These are phyloP conservation scores for Campoplex nolae DNA, from an alignment of 2,888 invertebrate genomes.

Conservation along the genomic window DNA sequence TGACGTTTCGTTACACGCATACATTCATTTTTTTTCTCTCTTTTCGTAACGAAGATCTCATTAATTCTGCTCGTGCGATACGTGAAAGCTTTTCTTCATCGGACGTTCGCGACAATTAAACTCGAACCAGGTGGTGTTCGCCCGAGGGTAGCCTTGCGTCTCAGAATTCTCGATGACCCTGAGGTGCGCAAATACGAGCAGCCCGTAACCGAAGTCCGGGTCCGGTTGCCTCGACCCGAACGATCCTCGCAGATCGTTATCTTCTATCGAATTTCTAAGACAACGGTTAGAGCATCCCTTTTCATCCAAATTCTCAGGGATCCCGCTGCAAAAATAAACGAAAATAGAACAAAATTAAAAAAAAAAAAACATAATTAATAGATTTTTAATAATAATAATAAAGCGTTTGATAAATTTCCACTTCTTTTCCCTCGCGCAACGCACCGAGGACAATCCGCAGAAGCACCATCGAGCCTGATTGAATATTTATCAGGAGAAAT, in stretches of 20 bases:
- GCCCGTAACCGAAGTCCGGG: slow-evolving; percentile 62
- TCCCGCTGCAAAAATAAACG: background rate
- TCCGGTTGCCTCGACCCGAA: slow-evolving; percentile 59
- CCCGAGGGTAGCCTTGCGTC: slow-evolving; percentile 64
- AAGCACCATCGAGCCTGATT: slow-evolving; percentile 55
- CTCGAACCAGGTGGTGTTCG: slow-evolving; percentile 36
- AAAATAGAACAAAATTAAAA: background rate
- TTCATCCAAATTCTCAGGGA: background rate
- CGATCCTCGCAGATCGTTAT: slow-evolving; percentile 26
- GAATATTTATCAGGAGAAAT: slow-evolving; percentile 73
- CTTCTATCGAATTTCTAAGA: slow-evolving; percentile 15
- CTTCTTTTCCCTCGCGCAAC: slow-evolving; percentile 42
- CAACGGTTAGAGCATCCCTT: background rate
- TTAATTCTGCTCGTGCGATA: slow-evolving; percentile 42
- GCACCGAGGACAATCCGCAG: slow-evolving; percentile 29
- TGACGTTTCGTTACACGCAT: background rate
- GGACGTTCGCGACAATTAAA: slow-evolving; percentile 47
- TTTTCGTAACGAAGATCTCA: slow-evolving; percentile 33
- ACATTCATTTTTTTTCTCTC: background rate
- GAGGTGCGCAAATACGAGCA: slow-evolving; percentile 33
- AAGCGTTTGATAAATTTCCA: background rate
- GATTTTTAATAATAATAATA: background rate
- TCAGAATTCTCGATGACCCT: slow-evolving; percentile 69
- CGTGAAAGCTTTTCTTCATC: slow-evolving; percentile 49
- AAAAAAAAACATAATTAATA: background rate